Conservation (phyloP, 2,888 invertebrate species). For the Teinopalpus imperialis region DNA sequence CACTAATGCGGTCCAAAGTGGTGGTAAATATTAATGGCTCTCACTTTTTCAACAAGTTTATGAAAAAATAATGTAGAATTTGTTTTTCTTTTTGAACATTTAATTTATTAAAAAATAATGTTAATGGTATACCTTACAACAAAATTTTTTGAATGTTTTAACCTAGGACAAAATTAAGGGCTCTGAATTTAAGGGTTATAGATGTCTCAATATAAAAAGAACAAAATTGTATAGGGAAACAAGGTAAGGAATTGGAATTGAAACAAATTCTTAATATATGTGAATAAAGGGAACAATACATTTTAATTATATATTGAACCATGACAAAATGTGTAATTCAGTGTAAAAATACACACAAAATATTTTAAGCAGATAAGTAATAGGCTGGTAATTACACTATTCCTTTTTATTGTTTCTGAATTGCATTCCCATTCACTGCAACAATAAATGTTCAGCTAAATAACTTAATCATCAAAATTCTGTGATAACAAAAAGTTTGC, state of each 20-base stretch:
- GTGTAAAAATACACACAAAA: conserved; percentile 62
- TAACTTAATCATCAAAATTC: conserved; percentile 91
- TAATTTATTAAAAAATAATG: too few relatives aligned
- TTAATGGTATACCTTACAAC: too few relatives aligned
- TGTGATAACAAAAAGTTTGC: conserved; percentile 96
- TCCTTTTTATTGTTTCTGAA: conserved; percentile 37
- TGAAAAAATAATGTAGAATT: too few relatives aligned
- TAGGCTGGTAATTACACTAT: conserved; percentile 45
- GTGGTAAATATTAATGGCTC: too few relatives aligned
- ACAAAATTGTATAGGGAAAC: background rate
- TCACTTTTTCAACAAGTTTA: too few relatives aligned
- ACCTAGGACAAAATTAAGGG: too few relatives aligned
- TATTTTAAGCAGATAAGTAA: conserved; percentile 59
- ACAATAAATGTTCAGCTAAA: conserved; percentile 37
- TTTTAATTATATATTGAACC: conserved; percentile 62
- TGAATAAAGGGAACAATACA: conserved; percentile 50
- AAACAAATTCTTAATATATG: conserved; percentile 28
- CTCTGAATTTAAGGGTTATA: too few relatives aligned
- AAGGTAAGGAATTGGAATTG: conserved; percentile 9
- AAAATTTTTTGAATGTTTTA: too few relatives aligned
- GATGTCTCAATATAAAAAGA: too few relatives aligned
- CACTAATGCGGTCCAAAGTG: too few relatives aligned
- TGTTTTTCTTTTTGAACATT: too few relatives aligned
- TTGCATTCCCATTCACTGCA: conserved; percentile 50
- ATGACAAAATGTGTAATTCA: conserved; percentile 56